A percentile compares a stretch with the other conserved stretches of the same genome.
phyloP scores from a whole-genome alignment of 2,888 invertebrate genomes.

The Tethea ocularis region DNA sequence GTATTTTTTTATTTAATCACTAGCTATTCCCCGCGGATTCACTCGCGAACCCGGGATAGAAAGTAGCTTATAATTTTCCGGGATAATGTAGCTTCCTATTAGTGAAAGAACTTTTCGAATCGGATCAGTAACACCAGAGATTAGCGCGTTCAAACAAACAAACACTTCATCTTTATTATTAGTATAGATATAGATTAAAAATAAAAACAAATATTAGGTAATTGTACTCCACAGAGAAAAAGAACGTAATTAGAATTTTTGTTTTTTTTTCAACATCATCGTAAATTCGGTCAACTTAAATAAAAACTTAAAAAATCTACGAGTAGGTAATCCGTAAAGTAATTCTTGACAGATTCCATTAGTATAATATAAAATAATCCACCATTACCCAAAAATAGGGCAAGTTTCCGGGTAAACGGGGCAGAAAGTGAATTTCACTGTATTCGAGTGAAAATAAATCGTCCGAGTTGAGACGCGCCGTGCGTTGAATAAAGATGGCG shows the following conservation, averaged over 20 bases:
- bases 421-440: constrained; percentile 72
- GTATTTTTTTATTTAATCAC: too few species aligned
- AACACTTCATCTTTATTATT: too few species aligned
- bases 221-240: not conserved
- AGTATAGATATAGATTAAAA: too few species aligned
- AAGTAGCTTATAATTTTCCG: too few species aligned
- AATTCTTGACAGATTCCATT: constrained; percentile 9
- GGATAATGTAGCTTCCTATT: too few species aligned
- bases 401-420: constrained; percentile 47
- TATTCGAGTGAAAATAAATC: constrained; percentile 67
- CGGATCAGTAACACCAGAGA: too few species aligned
- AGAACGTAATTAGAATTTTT: not conserved
- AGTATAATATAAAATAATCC: constrained; percentile 7
- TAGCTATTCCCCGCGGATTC: too few species aligned
- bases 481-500: constrained; percentile 19
- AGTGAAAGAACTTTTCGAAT: too few species aligned
- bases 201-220: too few species aligned
- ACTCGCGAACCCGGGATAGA: too few species aligned
- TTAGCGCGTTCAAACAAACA: too few species aligned
- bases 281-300: not conserved
- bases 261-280: not conserved
- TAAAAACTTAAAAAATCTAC: not conserved
- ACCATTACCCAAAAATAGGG: constrained; percentile 24
- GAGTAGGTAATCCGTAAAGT: too few species aligned
- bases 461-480: constrained; percentile 40